Evolutionary conservation across 1,140 invertebrate species (phyloP).

Genomic region (Dermatophagoides farinae): DNA sequence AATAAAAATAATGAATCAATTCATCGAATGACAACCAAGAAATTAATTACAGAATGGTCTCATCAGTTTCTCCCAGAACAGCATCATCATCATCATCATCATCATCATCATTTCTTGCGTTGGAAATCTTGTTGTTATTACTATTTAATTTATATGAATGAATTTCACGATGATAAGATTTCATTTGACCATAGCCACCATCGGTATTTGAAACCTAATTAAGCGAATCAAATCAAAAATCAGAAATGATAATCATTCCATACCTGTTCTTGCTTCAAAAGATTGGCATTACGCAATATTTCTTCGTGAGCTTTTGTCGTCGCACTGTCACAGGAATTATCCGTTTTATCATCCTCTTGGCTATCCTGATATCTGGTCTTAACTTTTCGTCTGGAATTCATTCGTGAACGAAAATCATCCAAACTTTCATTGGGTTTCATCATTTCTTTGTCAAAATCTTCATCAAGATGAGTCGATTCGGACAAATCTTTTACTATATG

Average conservation of each 20-base stretch:
- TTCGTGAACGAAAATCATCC: constrained; percentile 2
- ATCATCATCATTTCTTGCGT: no score
- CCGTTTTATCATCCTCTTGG: constrained; percentile 1
- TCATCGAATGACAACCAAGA: neutral
- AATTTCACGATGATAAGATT: neutral
- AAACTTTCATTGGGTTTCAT: constrained; percentile 1
- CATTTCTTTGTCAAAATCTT: neutral
- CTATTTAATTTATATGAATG: neutral
- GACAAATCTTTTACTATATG: neutral
- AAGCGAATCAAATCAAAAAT: neutral
- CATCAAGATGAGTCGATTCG: neutral
- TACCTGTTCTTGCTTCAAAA: constrained; percentile 6
- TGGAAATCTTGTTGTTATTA: neutral
- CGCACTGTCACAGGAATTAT: constrained; percentile 5
- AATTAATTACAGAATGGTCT: neutral
- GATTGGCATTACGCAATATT: constrained; percentile 3
- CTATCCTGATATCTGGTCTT: neutral
- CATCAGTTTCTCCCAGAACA: neutral
- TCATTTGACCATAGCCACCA: neutral
- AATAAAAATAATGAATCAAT: neutral
- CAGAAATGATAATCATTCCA: neutral
- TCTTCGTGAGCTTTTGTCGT: constrained; percentile 10
- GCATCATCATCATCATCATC: no score
- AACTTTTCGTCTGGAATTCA: neutral
- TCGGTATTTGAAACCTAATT: neutral